Evolutionary conservation across 2,113 vertebrate genomes (phyloP).

Genomic region (Cheilinus undulatus): DNA sequence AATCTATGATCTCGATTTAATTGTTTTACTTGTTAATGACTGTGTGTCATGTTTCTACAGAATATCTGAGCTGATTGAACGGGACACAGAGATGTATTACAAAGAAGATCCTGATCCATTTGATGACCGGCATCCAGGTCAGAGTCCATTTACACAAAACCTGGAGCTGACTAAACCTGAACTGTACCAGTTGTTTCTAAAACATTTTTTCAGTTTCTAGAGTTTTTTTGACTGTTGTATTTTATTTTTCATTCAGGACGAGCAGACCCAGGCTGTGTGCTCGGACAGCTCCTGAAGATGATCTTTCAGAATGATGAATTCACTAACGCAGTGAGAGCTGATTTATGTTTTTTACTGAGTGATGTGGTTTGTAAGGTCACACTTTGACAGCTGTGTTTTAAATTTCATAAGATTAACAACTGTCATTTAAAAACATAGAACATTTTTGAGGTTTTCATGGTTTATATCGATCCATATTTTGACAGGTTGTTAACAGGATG

Average conservation of each 20-base stretch:
- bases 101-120: conserved; percentile 96
- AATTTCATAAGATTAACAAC: background rate
- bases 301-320: conserved; percentile 97
- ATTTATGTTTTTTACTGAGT: background rate
- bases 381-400: background rate
- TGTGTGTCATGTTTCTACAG: conserved; percentile 71
- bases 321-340: conserved; percentile 91
- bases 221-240: background rate
- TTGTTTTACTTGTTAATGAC: background rate
- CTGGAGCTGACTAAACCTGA: too few relatives aligned
- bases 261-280: conserved; percentile 93
- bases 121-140: conserved; percentile 97
- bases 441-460: background rate
- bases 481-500: too few relatives aligned
- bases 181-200: background rate
- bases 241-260: conserved; percentile 83
- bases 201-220: background rate
- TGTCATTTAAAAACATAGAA: too few relatives aligned
- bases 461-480: too few relatives aligned
- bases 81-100: conserved; percentile 92
- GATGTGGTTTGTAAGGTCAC: background rate
- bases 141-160: too few relatives aligned
- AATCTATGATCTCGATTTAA: background rate
- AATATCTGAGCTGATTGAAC: conserved; percentile 95
- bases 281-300: conserved; percentile 94